phyloP scores from a whole-genome alignment of 2,888 invertebrate species.

The Steinernema scapterisci region DNA sequence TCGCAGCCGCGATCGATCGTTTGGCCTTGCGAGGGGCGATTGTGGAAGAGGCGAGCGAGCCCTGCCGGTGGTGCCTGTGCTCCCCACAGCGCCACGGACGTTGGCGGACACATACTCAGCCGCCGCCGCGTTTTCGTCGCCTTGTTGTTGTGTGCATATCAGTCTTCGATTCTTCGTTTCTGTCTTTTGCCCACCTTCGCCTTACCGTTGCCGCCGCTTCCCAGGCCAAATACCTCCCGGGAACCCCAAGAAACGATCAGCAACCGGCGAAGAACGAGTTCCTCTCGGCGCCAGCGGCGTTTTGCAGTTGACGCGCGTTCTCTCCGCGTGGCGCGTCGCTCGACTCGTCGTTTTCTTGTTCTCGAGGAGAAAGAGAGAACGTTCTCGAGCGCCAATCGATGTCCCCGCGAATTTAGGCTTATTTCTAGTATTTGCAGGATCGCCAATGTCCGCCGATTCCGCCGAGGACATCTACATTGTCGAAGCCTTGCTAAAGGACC shows the following conservation, averaged over 20 bases:
- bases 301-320: conserved; percentile 13
- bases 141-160: conserved; percentile 15
- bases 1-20: neutral
- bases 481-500: conserved; percentile 35
- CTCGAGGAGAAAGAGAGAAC: conserved; percentile 2
- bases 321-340: conserved; percentile 17
- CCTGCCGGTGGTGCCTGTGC: neutral
- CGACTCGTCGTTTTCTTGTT: conserved; percentile 1
- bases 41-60: neutral
- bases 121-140: conserved; percentile 19
- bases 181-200: too few species aligned
- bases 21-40: neutral
- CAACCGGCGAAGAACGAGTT: conserved; percentile 17
- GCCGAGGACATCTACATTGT: conserved; percentile 37
- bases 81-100: neutral
- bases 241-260: neutral
- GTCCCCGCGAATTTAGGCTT: neutral
- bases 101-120: conserved; percentile 5
- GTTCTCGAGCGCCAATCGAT: neutral
- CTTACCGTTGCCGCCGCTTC: too few species aligned
- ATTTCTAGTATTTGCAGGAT: neutral
- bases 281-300: neutral
- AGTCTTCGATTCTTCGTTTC: neutral
- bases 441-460: conserved; percentile 14
- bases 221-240: neutral